phyloP scores from a whole-genome alignment of 1,140 invertebrate genomes.

The Plutomurus gul region DNA sequence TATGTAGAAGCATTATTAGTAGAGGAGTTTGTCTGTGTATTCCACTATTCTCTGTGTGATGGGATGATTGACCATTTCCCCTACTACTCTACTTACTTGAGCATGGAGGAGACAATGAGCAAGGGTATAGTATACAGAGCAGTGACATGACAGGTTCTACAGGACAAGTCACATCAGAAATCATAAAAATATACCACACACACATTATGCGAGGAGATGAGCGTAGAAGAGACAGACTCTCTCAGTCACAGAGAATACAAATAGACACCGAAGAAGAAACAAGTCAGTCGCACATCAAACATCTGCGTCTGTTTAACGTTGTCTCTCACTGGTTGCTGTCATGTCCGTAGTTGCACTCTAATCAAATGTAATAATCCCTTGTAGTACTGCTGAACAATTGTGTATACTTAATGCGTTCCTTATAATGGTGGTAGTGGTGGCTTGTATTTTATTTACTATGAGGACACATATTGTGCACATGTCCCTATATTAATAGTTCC shows the following conservation, averaged over 20 bases:
- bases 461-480: too few relatives aligned
- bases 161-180: too few relatives aligned
- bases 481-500: too few relatives aligned
- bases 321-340: neutral
- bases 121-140: neutral
- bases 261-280: neutral
- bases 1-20: too few relatives aligned
- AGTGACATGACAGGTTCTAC: neutral
- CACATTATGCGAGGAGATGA: neutral
- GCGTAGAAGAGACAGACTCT: neutral
- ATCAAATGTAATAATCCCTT: too few relatives aligned
- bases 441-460: too few relatives aligned
- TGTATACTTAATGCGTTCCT: too few relatives aligned
- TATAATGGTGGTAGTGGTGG: too few relatives aligned
- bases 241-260: neutral
- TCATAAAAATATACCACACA: too few relatives aligned
- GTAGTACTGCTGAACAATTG: too few relatives aligned
- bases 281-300: neutral
- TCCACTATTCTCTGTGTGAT: neutral
- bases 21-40: neutral
- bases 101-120: too few relatives aligned
- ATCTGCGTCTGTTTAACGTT: neutral
- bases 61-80: conserved; percentile 14
- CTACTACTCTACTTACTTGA: neutral
- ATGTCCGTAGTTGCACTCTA: neutral